Conservation (phyloP, 2,888 invertebrate species). For the Melieria picta region DNA sequence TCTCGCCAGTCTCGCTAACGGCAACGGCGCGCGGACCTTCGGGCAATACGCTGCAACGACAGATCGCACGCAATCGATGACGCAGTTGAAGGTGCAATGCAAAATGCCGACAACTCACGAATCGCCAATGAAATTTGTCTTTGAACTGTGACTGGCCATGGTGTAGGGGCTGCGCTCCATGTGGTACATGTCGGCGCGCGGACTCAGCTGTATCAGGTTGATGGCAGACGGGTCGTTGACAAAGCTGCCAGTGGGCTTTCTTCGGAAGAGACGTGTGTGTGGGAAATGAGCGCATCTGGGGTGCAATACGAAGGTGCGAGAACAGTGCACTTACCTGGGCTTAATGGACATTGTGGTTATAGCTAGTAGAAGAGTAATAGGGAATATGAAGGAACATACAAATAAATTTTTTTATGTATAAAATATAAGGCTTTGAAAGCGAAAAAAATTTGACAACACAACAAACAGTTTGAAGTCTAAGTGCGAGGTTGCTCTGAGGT, state of each 20-base stretch:
- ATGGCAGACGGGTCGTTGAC: constrained; percentile 33
- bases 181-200: constrained; percentile 25
- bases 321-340: constrained; percentile 24
- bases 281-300: not conserved
- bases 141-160: constrained; percentile 34
- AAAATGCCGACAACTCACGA: constrained; percentile 30
- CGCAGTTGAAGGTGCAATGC: not conserved
- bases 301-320: not conserved
- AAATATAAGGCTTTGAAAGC: constrained; percentile 16
- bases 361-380: constrained; percentile 22
- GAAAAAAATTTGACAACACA: constrained; percentile 17
- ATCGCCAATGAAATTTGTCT: constrained; percentile 42
- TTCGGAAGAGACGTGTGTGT: constrained; percentile 8
- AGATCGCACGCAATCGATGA: not conserved
- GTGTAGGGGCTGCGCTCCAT: constrained; percentile 32
- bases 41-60: constrained; percentile 15
- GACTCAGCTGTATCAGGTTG: constrained; percentile 37
- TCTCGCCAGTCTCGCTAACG: constrained; percentile 40
- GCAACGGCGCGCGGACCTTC: constrained; percentile 39
- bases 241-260: constrained; percentile 38
- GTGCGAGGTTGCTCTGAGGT: not conserved
- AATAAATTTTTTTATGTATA: constrained; percentile 38
- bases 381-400: constrained; percentile 31
- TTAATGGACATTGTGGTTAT: constrained; percentile 33
- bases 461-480: constrained; percentile 14